Evolutionary conservation across 1,140 invertebrate genomes (phyloP).

Genomic region (Hypothenemus hampei): DNA sequence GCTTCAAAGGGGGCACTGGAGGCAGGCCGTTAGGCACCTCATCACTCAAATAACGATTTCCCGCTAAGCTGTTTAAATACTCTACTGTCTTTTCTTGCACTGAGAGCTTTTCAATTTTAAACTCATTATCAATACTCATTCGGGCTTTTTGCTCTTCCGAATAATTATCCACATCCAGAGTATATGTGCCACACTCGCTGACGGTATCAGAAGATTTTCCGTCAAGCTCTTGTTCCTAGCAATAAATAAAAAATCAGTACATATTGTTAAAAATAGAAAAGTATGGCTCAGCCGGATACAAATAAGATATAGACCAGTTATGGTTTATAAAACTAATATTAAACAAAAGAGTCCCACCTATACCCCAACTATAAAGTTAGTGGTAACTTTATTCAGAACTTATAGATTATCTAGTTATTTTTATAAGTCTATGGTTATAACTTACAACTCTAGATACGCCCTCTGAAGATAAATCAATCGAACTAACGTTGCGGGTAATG

Average conservation of each 20-base stretch:
- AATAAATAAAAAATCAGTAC: no score
- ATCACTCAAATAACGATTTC: neutral
- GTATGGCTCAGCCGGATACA: no score
- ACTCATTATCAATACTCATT: conserved; percentile 78
- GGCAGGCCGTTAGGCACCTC: neutral
- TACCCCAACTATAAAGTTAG: no score
- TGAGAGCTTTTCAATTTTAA: conserved; percentile 54
- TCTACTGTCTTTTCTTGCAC: conserved; percentile 46
- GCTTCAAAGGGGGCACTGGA: conserved; percentile 4
- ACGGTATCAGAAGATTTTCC: conserved; percentile 57
- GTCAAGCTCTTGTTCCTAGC: conserved; percentile 34
- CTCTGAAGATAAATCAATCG: conserved; percentile 4
- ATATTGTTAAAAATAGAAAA: no score
- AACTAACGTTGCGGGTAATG: neutral
- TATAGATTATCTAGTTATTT: no score
- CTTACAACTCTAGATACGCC: no score
- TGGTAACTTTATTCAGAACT: no score
- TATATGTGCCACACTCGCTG: conserved; percentile 83
- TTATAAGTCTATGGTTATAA: no score
- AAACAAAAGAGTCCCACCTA: no score
- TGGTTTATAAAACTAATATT: no score
- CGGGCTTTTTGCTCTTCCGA: conserved; percentile 80
- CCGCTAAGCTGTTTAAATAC: conserved; percentile 44
- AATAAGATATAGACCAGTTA: no score
- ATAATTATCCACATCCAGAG: conserved; percentile 76